These are phyloP conservation scores for Amiota communis DNA, from an alignment of 2,888 invertebrate species.

Conservation along the genomic window DNA sequence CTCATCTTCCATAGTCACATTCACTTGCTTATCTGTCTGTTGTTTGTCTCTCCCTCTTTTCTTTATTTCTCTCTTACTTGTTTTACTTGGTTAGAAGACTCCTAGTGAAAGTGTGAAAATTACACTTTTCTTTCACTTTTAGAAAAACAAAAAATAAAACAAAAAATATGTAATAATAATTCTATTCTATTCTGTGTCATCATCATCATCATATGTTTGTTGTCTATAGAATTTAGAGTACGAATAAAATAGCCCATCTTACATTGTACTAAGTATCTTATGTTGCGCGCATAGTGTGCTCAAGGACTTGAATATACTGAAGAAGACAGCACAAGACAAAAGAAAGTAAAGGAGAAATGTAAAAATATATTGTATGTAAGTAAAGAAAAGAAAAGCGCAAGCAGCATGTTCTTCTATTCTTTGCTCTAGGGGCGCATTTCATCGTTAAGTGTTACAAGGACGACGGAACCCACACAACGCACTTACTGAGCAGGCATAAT, in stretches of 20 bases:
- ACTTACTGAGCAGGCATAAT: constrained; percentile 14
- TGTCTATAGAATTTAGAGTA: too few species aligned
- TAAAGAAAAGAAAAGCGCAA: background rate
- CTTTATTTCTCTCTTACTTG: background rate
- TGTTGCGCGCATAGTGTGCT: too few species aligned
- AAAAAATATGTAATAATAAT: background rate
- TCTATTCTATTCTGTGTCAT: background rate
- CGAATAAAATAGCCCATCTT: too few species aligned
- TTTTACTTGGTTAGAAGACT: background rate
- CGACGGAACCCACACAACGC: background rate
- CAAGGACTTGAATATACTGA: background rate
- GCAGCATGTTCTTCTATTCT: background rate
- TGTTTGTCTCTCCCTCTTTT: background rate
- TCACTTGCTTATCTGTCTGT: background rate
- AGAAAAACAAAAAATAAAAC: background rate
- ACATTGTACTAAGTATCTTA: too few species aligned
- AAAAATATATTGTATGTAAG: too few species aligned
- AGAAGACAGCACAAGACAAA: constrained; percentile 2
- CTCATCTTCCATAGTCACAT: too few species aligned
- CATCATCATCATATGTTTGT: too few species aligned
- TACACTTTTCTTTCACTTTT: background rate
- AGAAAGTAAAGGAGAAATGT: background rate
- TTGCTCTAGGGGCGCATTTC: background rate
- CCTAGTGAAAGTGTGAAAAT: constrained; percentile 12
- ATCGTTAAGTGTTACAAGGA: constrained; percentile 9